Conservation (phyloP, 1,140 invertebrate genomes). For the Aphis gossypii region DNA sequence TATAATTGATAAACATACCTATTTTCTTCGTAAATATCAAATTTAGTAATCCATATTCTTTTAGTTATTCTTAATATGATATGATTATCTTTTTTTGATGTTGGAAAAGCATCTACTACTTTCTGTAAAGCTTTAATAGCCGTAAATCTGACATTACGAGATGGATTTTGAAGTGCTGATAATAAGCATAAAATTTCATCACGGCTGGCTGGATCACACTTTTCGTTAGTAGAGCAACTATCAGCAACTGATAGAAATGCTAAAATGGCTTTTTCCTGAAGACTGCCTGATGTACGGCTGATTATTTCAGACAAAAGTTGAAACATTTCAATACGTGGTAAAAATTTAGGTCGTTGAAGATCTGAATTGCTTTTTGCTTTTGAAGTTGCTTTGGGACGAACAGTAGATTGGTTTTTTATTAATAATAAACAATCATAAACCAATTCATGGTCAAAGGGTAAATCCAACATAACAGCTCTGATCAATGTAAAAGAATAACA, state of each 20-base stretch:
- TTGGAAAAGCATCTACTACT: conserved; percentile 72
- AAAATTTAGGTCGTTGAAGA: conserved; percentile 73
- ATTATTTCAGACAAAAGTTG: conserved; percentile 82
- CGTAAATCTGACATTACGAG: conserved; percentile 79
- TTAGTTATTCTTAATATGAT: conserved; percentile 72
- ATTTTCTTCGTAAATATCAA: conserved; percentile 76
- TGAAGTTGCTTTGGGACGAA: conserved; percentile 53
- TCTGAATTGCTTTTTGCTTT: conserved; percentile 53
- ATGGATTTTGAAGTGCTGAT: conserved; percentile 76
- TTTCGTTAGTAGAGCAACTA: conserved; percentile 72
- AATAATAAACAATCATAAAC: conserved; percentile 74
- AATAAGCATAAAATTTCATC: conserved; percentile 82
- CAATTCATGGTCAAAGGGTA: conserved; percentile 68
- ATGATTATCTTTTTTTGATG: conserved; percentile 69
- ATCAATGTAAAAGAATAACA: conserved; percentile 85
- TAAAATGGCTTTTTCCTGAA: conserved; percentile 79
- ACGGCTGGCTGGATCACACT: conserved; percentile 70
- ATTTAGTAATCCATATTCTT: conserved; percentile 80
- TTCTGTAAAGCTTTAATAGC: conserved; percentile 68
- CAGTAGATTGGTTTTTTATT: conserved; percentile 73
- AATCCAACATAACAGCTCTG: conserved; percentile 70
- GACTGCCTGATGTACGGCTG: conserved; percentile 70
- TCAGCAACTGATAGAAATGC: conserved; percentile 79
- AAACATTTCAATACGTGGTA: conserved; percentile 84
- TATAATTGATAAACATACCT: conserved; percentile 64